Evolutionary conservation across 2,888 invertebrate species (phyloP).

Genomic region (Branchellion lobata): DNA sequence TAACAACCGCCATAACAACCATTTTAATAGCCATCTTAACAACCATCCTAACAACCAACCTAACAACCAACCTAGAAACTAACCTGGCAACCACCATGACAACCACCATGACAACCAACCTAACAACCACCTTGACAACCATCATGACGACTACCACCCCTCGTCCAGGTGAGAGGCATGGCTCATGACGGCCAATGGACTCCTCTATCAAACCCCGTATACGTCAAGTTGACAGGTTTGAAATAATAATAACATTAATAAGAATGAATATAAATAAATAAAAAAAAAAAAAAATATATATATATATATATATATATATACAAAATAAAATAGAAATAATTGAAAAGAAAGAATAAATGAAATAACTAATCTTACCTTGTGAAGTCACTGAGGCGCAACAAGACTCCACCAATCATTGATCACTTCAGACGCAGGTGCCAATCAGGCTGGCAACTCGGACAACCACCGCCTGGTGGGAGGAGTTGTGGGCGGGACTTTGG

Average conservation of each 20-base stretch:
- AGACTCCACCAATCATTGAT: too few relatives aligned
- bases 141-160: neutral
- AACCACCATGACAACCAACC: neutral
- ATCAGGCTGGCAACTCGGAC: neutral
- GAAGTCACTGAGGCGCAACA: too few relatives aligned
- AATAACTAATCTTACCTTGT: too few relatives aligned
- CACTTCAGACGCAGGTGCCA: too few relatives aligned
- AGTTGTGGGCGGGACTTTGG: neutral
- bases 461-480: conserved; percentile 5
- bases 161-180: neutral
- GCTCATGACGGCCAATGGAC: neutral
- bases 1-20: too few relatives aligned
- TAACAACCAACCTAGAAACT: neutral
- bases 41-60: neutral
- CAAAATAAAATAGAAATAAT: too few relatives aligned
- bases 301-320: too few relatives aligned
- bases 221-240: neutral
- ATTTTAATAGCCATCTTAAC: neutral
- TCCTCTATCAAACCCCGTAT: neutral
- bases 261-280: too few relatives aligned
- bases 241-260: too few relatives aligned
- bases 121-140: neutral
- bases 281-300: too few relatives aligned
- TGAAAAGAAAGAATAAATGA: too few relatives aligned
- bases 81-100: neutral